Evolutionary conservation across 1,140 invertebrate species (phyloP).

Genomic region (Teleogryllus occipitalis): DNA sequence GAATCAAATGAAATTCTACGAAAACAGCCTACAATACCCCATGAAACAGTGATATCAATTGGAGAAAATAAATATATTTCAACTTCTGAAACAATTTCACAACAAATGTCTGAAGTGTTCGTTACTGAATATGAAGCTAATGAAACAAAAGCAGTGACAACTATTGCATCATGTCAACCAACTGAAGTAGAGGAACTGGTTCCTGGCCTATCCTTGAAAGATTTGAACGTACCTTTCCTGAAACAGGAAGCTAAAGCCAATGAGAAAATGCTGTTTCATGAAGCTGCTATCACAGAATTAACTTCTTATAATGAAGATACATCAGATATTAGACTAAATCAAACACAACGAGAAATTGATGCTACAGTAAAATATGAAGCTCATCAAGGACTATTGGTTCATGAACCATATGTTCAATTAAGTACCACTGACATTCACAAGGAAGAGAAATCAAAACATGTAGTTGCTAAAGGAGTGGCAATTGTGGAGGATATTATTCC

Average conservation of each 20-base stretch:
- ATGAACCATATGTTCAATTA: background rate
- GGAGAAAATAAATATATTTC: slow-evolving; percentile 19
- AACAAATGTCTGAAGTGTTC: slow-evolving; percentile 24
- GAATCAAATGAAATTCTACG: too few relatives aligned
- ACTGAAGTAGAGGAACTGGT: slow-evolving; percentile 20
- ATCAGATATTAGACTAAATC: background rate
- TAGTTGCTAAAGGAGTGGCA: background rate
- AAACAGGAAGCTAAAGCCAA: slow-evolving; percentile 14
- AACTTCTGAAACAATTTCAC: slow-evolving; percentile 23
- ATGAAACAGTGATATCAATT: slow-evolving; percentile 20
- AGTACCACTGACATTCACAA: background rate
- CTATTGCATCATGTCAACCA: slow-evolving; percentile 21
- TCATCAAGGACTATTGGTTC: slow-evolving; percentile 6
- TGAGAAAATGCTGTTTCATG: background rate
- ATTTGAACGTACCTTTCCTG: slow-evolving; percentile 15
- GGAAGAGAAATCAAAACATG: background rate
- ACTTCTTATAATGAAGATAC: background rate
- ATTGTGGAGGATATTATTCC: background rate
- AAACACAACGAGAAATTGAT: background rate
- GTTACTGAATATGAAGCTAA: slow-evolving; percentile 22
- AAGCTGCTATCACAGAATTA: background rate
- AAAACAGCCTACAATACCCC: too few relatives aligned
- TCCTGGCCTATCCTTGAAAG: slow-evolving; percentile 16
- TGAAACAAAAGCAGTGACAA: slow-evolving; percentile 19
- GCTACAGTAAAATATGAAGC: slow-evolving; percentile 12